These are phyloP conservation scores for Chamaetylas fuelleborni DNA, from an alignment of 2,113 vertebrate species.

Conservation along the genomic window DNA sequence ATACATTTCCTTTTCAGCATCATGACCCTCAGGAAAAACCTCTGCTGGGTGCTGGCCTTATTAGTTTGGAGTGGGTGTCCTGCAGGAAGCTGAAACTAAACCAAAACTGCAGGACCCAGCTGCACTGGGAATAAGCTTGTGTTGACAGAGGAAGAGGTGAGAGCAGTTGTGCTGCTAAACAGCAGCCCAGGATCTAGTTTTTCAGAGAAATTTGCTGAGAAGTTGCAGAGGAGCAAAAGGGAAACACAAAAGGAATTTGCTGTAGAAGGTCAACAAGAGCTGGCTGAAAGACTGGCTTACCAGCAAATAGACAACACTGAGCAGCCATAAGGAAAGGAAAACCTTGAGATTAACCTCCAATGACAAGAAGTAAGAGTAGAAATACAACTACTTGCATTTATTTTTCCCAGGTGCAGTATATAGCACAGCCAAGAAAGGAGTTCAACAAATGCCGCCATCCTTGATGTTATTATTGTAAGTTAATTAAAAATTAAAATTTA, in stretches of 20 bases:
- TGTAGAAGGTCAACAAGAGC: neutral
- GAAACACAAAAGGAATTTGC: neutral
- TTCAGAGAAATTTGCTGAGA: neutral
- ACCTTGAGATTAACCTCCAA: neutral
- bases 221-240: neutral
- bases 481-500: neutral
- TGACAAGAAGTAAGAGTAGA: neutral
- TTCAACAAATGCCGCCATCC: neutral
- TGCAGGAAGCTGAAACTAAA: neutral
- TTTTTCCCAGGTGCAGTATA: neutral
- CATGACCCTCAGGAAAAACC: neutral
- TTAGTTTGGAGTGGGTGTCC: neutral
- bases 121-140: neutral
- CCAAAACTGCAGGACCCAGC: neutral
- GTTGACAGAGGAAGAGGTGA: neutral
- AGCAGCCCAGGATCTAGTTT: neutral
- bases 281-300: neutral
- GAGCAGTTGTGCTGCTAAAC: neutral
- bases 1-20: neutral
- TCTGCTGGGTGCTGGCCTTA: neutral
- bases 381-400: neutral
- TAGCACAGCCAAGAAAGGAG: neutral
- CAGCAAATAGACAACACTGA: neutral
- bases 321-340: neutral
- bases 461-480: neutral